Evolutionary conservation across 2,113 vertebrate genomes (phyloP).

Genomic region (Sylvilagus bachmani): DNA sequence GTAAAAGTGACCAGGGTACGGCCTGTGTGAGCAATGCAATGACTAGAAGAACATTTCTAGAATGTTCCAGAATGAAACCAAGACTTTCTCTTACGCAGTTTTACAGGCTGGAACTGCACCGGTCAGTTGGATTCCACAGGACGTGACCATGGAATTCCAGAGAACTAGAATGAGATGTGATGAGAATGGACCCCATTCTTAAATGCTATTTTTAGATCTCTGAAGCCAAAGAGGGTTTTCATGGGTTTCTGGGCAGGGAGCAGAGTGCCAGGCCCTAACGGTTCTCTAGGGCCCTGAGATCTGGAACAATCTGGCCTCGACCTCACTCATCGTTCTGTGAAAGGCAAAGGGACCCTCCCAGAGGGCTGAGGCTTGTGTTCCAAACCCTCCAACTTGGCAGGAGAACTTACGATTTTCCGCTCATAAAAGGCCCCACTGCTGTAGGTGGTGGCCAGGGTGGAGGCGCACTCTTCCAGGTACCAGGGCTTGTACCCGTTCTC

Average conservation of each 20-base stretch:
- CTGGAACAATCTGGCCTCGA: neutral
- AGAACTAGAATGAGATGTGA: constrained; percentile 44
- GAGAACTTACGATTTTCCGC: constrained; percentile 91
- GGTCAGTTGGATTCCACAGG: neutral
- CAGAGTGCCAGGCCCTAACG: neutral
- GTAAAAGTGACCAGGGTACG: neutral
- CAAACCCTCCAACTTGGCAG: rapidly evolving
- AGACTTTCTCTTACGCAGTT: neutral
- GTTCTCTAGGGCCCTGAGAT: neutral
- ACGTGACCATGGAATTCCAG: constrained; percentile 52
- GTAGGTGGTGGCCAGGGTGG: constrained; percentile 95
- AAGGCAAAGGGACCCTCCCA: neutral
- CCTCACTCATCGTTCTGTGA: neutral
- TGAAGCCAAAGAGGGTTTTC: constrained; percentile 47
- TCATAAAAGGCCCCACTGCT: constrained; percentile 94
- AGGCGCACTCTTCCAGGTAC: constrained; percentile 95
- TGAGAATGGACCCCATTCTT: constrained; percentile 59
- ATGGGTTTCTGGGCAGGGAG: constrained; percentile 39
- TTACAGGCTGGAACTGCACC: neutral
- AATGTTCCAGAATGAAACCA: neutral
- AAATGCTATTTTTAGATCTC: constrained; percentile 70
- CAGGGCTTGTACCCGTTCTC: constrained; percentile 92
- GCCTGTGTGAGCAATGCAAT: neutral
- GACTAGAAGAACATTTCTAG: neutral
- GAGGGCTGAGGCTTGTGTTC: rapidly evolving